These are phyloP conservation scores for Capitella teleta DNA, from an alignment of 1,140 invertebrate species.

Conservation along the genomic window DNA sequence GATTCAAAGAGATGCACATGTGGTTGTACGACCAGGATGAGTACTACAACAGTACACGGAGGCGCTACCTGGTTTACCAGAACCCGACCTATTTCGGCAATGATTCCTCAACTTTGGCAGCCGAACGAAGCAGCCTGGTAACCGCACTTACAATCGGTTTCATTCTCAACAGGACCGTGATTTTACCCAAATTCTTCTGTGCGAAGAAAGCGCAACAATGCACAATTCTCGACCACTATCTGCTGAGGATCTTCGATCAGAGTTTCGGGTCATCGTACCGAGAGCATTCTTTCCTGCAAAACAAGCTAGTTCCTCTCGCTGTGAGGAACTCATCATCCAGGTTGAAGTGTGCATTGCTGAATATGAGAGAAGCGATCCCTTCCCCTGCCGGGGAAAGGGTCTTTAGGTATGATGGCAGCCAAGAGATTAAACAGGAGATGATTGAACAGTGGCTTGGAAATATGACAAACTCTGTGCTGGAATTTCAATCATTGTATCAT, in stretches of 20 bases:
- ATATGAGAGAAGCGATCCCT: too few species aligned
- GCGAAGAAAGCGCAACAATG: too few species aligned
- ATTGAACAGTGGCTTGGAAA: too few species aligned
- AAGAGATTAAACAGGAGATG: too few species aligned
- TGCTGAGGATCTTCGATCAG: not conserved
- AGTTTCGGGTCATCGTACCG: not conserved
- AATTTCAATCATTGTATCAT: too few species aligned
- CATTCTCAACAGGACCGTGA: conserved; percentile 9
- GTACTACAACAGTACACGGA: conserved; percentile 6
- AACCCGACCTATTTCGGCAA: conserved; percentile 4
- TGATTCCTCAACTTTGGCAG: not conserved
- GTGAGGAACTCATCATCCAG: not conserved
- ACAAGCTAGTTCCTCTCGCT: not conserved
- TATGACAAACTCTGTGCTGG: too few species aligned
- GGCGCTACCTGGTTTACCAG: conserved; percentile 5
- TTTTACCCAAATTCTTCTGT: conserved; percentile 10
- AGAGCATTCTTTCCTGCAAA: not conserved
- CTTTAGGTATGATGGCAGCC: too few species aligned
- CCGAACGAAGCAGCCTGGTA: not conserved
- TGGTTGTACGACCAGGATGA: conserved; percentile 11
- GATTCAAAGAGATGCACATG: conserved; percentile 7
- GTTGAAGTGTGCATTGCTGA: too few species aligned
- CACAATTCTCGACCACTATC: too few species aligned
- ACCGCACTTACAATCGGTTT: conserved; percentile 4
- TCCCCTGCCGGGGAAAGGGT: too few species aligned